A percentile compares a stretch with the other conserved stretches of the same genome.
phyloP scores from a whole-genome alignment of 2,113 vertebrate species.

The Gadus macrocephalus region DNA sequence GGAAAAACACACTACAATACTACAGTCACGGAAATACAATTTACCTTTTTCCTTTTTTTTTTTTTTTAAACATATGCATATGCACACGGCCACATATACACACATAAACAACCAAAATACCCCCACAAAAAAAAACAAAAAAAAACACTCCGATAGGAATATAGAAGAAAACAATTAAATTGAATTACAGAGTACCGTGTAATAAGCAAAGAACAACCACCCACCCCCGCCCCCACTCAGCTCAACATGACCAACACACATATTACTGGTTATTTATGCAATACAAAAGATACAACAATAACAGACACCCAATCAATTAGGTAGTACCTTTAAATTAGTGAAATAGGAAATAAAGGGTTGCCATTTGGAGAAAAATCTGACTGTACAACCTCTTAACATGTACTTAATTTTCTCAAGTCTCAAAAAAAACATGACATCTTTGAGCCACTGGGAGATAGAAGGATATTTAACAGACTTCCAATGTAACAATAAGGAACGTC shows the following conservation, averaged over 20 bases:
- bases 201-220: too few species aligned
- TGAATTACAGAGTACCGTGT: too few species aligned
- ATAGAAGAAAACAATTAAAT: background rate
- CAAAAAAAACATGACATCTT: background rate
- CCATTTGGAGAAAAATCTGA: background rate
- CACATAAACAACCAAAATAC: background rate
- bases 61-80: background rate
- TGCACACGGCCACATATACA: background rate
- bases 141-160: background rate
- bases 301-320: too few species aligned
- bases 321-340: too few species aligned
- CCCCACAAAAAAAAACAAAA: background rate
- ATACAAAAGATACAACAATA: too few species aligned
- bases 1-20: too few species aligned
- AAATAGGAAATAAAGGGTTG: background rate
- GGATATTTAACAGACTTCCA: constrained; percentile 1
- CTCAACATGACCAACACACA: too few species aligned
- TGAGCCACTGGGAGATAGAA: background rate
- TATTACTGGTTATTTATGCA: too few species aligned
- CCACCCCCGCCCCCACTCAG: too few species aligned
- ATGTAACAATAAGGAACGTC: background rate
- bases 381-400: background rate
- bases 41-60: background rate
- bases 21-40: too few species aligned
- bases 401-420: constrained; percentile 3